Evolutionary conservation across 2,113 vertebrate genomes (phyloP).

Genomic region (Murina feae): DNA sequence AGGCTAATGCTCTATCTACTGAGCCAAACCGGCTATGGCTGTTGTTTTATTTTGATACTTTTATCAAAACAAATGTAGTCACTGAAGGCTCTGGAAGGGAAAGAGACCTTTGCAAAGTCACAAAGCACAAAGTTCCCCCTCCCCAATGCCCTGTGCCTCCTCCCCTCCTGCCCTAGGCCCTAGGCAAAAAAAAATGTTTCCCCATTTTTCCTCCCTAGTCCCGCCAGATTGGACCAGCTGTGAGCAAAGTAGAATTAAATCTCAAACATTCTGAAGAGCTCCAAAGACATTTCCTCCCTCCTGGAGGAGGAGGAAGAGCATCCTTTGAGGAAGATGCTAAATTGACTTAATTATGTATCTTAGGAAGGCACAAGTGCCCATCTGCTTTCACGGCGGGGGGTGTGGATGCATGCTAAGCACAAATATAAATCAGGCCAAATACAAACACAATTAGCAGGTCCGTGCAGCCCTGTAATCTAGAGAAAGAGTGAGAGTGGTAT

Average conservation of each 20-base stretch:
- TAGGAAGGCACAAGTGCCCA: constrained; percentile 43
- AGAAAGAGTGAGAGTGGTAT: not conserved
- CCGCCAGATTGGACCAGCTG: not conserved
- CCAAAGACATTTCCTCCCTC: constrained; percentile 28
- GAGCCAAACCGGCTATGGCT: not conserved
- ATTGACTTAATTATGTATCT: constrained; percentile 66
- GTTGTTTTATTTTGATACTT: not conserved
- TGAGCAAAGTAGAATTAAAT: not conserved
- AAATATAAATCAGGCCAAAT: constrained; percentile 47
- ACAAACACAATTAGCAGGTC: constrained; percentile 48
- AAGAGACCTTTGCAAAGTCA: not conserved
- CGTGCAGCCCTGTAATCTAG: not conserved
- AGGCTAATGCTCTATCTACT: too few species aligned
- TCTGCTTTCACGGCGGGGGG: constrained; percentile 40
- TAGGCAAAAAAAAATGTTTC: not conserved
- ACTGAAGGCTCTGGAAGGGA: not conserved
- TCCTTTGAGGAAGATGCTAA: constrained; percentile 59
- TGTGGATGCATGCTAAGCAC: not conserved
- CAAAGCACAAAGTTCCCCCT: not conserved
- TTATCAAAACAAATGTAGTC: not conserved
- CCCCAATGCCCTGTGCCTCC: accelerated
- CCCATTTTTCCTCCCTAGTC: not conserved
- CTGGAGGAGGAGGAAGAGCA: constrained; percentile 40
- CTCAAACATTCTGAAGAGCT: constrained; percentile 18
- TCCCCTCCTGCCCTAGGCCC: too few species aligned